A percentile compares a stretch with the other conserved stretches of the same genome.
phyloP scores from a whole-genome alignment of 2,797 vertebrate species.

The Falco concolor region DNA sequence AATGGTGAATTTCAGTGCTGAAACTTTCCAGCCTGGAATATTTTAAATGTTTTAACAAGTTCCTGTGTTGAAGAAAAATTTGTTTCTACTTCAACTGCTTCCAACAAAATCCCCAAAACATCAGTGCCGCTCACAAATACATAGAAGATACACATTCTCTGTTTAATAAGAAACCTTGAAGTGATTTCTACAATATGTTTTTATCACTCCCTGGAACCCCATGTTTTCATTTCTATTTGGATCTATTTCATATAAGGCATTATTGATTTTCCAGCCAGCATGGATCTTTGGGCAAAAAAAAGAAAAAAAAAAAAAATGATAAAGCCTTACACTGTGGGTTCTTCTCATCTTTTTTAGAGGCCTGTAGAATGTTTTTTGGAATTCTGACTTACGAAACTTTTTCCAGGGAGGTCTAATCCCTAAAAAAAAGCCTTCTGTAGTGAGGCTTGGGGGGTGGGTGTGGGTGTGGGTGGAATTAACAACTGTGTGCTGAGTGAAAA shows the following conservation, averaged over 20 bases:
- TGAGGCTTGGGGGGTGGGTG: not conserved
- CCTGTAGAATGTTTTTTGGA: not conserved
- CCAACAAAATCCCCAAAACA: not conserved
- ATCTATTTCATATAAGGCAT: not conserved
- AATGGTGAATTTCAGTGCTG: not conserved
- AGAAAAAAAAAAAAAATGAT: not conserved
- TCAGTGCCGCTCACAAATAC: not conserved
- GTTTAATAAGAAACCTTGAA: not conserved
- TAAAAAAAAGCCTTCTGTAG: not conserved
- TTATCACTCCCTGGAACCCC: not conserved
- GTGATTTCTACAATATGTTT: not conserved
- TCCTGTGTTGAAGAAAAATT: not conserved
- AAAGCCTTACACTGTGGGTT: not conserved
- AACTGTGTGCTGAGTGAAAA: not conserved
- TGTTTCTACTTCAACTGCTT: not conserved
- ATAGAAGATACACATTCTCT: not conserved
- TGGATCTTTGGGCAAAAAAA: not conserved
- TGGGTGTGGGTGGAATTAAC: no score
- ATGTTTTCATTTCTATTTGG: constrained; percentile 6
- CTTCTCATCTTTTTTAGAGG: not conserved
- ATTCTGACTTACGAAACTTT: not conserved
- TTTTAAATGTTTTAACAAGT: not conserved
- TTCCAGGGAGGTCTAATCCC: not conserved
- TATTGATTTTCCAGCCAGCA: not conserved
- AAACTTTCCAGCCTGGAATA: not conserved